Evolutionary conservation across 2,113 vertebrate genomes (phyloP).

Genomic region (Nycticebus coucang): DNA sequence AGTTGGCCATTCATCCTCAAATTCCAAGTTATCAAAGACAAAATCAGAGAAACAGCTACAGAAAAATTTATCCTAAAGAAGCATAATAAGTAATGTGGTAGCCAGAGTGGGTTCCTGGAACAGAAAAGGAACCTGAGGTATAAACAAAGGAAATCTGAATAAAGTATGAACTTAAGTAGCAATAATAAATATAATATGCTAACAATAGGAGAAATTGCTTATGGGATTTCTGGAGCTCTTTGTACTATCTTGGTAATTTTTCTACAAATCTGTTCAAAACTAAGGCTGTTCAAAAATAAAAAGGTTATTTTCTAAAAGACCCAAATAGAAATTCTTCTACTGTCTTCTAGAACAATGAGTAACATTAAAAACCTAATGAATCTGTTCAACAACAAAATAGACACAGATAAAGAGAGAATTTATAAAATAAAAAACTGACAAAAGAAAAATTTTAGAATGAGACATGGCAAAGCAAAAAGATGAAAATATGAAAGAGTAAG

Average conservation of each 20-base stretch:
- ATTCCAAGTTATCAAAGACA: not conserved
- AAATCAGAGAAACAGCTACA: not conserved
- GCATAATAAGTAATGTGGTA: not conserved
- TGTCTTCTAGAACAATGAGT: not conserved
- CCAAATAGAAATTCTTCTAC: not conserved
- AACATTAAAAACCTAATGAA: not conserved
- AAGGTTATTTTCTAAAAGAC: not conserved
- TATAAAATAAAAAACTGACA: not conserved
- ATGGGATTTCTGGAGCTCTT: not conserved
- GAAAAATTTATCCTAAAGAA: not conserved
- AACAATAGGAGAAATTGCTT: not conserved
- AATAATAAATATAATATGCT: not conserved
- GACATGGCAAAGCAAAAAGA: not conserved
- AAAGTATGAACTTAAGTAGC: not conserved
- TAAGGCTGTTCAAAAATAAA: not conserved
- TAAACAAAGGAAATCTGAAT: slow-evolving; percentile 6
- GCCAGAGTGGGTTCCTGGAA: not conserved
- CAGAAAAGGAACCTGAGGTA: not conserved
- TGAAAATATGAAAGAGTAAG: not conserved
- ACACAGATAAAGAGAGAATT: not conserved
- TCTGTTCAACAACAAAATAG: not conserved
- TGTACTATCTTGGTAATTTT: not conserved
- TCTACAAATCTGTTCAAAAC: not conserved
- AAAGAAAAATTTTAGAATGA: not conserved
- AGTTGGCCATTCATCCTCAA: not conserved